A percentile compares a stretch with the other conserved stretches of the same genome.
phyloP scores from a whole-genome alignment of 2,797 vertebrate species.

The Cossypha caffra region DNA sequence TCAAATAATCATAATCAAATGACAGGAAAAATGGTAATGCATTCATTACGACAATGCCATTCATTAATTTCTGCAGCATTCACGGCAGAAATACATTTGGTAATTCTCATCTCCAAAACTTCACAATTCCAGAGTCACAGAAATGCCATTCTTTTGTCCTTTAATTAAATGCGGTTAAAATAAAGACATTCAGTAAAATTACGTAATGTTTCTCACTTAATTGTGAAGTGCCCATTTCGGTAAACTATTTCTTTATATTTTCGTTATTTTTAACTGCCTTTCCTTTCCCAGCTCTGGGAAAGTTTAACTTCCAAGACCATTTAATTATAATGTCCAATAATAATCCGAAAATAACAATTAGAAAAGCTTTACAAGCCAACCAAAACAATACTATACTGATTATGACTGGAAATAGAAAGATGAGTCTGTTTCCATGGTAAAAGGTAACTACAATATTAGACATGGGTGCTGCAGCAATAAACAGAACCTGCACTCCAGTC shows the following conservation, averaged over 20 bases:
- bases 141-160: background rate
- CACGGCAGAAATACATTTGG: background rate
- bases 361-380: background rate
- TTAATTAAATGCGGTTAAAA: background rate
- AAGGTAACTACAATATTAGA: background rate
- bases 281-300: background rate
- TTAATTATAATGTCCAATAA: background rate
- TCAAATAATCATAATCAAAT: background rate
- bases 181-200: background rate
- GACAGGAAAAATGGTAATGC: background rate
- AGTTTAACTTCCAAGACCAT: background rate
- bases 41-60: background rate
- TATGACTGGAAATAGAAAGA: background rate
- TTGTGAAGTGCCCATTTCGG: background rate
- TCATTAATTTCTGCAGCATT: background rate
- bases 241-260: background rate
- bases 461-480: background rate
- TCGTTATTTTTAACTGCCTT: background rate
- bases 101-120: background rate
- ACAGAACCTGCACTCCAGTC: background rate
- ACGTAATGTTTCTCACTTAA: background rate
- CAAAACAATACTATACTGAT: background rate
- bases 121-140: background rate
- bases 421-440: slow-evolving; percentile 42
- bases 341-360: background rate